phyloP scores from a whole-genome alignment of 2,797 vertebrate genomes.

The Hippocampus kuda region DNA sequence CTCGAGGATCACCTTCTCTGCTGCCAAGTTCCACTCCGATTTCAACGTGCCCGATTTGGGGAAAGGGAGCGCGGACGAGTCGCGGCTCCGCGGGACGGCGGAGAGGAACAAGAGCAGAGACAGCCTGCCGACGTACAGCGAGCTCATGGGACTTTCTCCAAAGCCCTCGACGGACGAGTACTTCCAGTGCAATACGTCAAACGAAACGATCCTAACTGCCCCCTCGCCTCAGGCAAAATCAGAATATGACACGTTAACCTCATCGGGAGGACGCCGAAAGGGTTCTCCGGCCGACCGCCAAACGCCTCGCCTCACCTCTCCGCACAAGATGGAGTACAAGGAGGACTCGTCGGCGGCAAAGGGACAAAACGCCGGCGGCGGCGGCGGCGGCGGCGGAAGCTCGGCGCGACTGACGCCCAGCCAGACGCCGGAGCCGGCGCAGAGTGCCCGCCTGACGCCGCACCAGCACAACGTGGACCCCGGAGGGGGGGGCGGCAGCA shows the following conservation, averaged over 20 bases:
- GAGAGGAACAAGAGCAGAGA: constrained; percentile 86
- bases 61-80: constrained; percentile 76
- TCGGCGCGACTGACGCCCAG: constrained; percentile 70
- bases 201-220: constrained; percentile 93
- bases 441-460: constrained; percentile 83
- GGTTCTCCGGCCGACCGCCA: constrained; percentile 84
- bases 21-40: constrained; percentile 86
- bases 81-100: constrained; percentile 78
- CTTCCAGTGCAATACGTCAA: constrained; percentile 99
- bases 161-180: constrained; percentile 91
- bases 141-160: constrained; percentile 84
- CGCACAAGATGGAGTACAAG: constrained; percentile 80
- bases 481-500: constrained; percentile 69
- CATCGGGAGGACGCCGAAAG: constrained; percentile 87
- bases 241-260: constrained; percentile 86
- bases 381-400: constrained; percentile 27
- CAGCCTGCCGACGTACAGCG: constrained; percentile 81
- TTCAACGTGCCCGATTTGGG: constrained; percentile 89
- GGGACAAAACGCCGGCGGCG: constrained; percentile 60
- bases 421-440: constrained; percentile 75
- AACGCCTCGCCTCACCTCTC: constrained; percentile 79
- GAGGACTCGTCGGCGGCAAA: constrained; percentile 81
- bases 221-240: constrained; percentile 92
- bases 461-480: constrained; percentile 86
- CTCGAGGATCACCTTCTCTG: constrained; percentile 87